Conservation (phyloP, 2,797 vertebrate species). For the Etheostoma nigrum region DNA sequence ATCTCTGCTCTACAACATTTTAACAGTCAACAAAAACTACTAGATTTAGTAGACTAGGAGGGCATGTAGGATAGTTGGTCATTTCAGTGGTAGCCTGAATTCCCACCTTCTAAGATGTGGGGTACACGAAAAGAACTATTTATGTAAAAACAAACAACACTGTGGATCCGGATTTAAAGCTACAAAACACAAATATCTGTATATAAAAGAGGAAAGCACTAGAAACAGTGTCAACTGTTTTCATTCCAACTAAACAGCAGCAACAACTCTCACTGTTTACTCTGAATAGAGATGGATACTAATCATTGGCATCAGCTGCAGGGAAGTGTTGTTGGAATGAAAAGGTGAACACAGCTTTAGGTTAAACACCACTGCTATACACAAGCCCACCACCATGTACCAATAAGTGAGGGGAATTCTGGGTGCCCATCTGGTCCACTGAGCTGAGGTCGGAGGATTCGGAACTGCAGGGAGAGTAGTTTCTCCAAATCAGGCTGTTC, state of each 20-base stretch:
- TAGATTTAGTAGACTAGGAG: background rate
- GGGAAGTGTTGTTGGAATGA: slow-evolving; percentile 6
- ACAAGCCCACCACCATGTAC: slow-evolving; percentile 13
- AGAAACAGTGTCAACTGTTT: background rate
- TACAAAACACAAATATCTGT: background rate
- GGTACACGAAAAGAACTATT: too few relatives aligned
- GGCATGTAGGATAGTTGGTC: background rate
- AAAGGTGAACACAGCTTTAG: slow-evolving; percentile 1
- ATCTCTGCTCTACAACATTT: background rate
- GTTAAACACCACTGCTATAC: background rate
- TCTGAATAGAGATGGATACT: background rate
- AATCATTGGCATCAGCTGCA: background rate
- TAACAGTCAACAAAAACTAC: background rate
- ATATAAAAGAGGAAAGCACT: background rate
- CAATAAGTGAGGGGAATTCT: slow-evolving; percentile 18
- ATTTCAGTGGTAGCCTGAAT: background rate
- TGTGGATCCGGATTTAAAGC: background rate
- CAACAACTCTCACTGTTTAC: background rate
- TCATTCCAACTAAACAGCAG: slow-evolving; percentile 16
- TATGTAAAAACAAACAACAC: background rate
- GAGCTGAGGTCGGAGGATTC: slow-evolving; percentile 53
- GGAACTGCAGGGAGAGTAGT: slow-evolving; percentile 39
- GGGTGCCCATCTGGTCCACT: slow-evolving; percentile 36
- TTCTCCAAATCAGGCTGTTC: slow-evolving; percentile 17
- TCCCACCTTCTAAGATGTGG: too few relatives aligned